A percentile compares a stretch with the other conserved stretches of the same genome.
phyloP scores from a whole-genome alignment of 1,140 invertebrate species.

The Solenopsis fugax region DNA sequence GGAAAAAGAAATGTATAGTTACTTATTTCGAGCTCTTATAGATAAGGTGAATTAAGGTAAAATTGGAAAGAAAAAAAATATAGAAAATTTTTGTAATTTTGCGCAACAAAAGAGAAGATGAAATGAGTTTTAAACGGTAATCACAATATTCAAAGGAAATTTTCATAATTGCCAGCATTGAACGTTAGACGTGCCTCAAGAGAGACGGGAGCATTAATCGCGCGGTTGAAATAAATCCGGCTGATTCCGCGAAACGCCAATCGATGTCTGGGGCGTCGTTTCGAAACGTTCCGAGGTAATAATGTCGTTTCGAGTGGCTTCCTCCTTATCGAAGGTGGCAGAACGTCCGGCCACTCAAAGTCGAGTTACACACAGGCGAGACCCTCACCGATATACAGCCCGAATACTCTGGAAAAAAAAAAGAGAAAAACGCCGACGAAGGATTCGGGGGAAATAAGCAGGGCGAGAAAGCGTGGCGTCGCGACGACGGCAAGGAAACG shows the following conservation, averaged over 20 bases:
- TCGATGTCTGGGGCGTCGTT: constrained; percentile 16
- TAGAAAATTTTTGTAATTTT: not conserved
- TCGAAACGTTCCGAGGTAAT: constrained; percentile 53
- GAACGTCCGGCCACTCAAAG: constrained; percentile 44
- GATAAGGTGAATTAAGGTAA: not conserved
- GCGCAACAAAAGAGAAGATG: not conserved
- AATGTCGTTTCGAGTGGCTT: constrained; percentile 54
- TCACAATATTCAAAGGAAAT: not conserved
- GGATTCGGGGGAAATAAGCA: constrained; percentile 36
- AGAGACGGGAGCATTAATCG: constrained; percentile 4
- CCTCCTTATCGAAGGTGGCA: constrained; percentile 39
- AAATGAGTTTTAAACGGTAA: not conserved
- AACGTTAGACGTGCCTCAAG: not conserved
- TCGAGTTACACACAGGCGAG: constrained; percentile 43
- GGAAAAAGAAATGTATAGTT: not conserved
- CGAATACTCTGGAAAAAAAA: constrained; percentile 15
- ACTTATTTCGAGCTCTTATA: not conserved
- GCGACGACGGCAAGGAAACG: not conserved
- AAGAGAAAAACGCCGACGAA: constrained; percentile 4
- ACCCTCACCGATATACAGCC: not conserved
- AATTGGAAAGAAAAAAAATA: not conserved
- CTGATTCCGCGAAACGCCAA: constrained; percentile 37
- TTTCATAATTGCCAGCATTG: constrained; percentile 13
- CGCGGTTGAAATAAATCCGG: constrained; percentile 42
- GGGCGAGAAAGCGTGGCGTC: not conserved